These are phyloP conservation scores for Drosophila sechellia DNA, from an alignment of 1,140 invertebrate species.

Conservation along the genomic window DNA sequence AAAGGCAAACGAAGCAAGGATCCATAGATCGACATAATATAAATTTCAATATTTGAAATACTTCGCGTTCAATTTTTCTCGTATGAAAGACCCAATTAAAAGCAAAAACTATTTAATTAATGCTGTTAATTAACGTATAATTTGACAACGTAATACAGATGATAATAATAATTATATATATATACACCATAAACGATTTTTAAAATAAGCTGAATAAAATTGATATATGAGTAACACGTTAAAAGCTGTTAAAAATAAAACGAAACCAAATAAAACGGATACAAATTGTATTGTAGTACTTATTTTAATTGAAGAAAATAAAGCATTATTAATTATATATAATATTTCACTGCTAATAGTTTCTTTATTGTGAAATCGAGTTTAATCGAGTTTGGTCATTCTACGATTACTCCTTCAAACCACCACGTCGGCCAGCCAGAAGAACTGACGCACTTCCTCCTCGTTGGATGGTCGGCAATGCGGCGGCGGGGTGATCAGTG, in stretches of 20 bases:
- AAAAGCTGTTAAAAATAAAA: slow-evolving; percentile 77
- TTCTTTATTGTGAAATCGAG: slow-evolving; percentile 21
- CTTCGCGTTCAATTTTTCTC: slow-evolving; percentile 74
- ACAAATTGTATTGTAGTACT: slow-evolving; percentile 67
- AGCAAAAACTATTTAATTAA: slow-evolving; percentile 46
- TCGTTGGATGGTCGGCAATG: slow-evolving; percentile 88
- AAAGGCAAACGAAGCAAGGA: slow-evolving; percentile 29
- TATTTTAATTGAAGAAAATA: slow-evolving; percentile 70
- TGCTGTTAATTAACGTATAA: slow-evolving; percentile 65
- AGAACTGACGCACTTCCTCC: slow-evolving; percentile 87
- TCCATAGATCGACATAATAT: slow-evolving; percentile 46
- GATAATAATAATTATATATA: slow-evolving; percentile 75
- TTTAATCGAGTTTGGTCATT: too few relatives aligned
- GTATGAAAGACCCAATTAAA: slow-evolving; percentile 32
- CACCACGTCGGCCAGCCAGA: slow-evolving; percentile 85
- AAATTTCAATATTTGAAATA: slow-evolving; percentile 63
- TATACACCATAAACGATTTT: slow-evolving; percentile 67
- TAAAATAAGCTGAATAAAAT: slow-evolving; percentile 65
- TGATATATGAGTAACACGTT: slow-evolving; percentile 69
- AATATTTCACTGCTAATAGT: slow-evolving; percentile 26
- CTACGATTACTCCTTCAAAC: slow-evolving; percentile 8
- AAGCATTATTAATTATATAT: slow-evolving; percentile 76
- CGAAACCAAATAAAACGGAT: slow-evolving; percentile 72
- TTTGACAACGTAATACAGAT: slow-evolving; percentile 71
- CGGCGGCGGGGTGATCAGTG: slow-evolving; percentile 85